Base-by-base conservation (phyloP, 2,797 vertebrate species). In the Muraenolepis orangiensis region DNA sequence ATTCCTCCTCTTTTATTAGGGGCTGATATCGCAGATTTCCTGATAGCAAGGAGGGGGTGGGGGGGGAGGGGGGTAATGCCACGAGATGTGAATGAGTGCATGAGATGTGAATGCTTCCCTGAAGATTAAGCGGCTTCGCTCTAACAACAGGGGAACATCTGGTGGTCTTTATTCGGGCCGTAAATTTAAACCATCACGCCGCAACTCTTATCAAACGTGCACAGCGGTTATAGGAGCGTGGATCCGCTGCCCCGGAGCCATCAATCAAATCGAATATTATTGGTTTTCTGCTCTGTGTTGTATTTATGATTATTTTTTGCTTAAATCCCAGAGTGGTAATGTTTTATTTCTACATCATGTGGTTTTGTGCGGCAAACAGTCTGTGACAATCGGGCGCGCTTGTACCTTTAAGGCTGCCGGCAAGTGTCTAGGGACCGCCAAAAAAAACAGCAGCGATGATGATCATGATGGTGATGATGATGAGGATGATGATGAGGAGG, bases 381-480 rank as follows among this genome's bases (percentile, higher is more conserved):
- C 75, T 89, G 89, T 88, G 85, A 87, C 82, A 85, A 71, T 12
- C 20, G 75, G 74, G 75, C 57, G 78, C 72, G 28, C 7, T n/a
- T 73, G 26, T 36, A 72, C 78, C 82, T 86, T 89, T 81, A 77
- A 84, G 79, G 88, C 82, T 78, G 82, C 78, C 82, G 74, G 74
- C 81, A 71, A 78, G 78, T 78, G 84, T 88, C 81, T 26, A 70
- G 78, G 81, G 84, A n/a, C 86, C 86, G 6, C 46, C 1, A n/a
- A 57, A 57, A 57, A 57, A 6, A 3, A 14, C 38, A 3, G 14
- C 13, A 26, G 14, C 26, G 84, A 80, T 80, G 87, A 76, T 80
- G 85, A 80, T 80, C 78, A 80, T 66, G 64, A 12, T 14, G 64
- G 14, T 66, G 64, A 66, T 66, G 64, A 66, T 13, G 61, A 28